A percentile compares a stretch with the other conserved stretches of the same genome.
Conservation (phyloP, 2,888 invertebrate species). For the Nowickia ferox region DNA sequence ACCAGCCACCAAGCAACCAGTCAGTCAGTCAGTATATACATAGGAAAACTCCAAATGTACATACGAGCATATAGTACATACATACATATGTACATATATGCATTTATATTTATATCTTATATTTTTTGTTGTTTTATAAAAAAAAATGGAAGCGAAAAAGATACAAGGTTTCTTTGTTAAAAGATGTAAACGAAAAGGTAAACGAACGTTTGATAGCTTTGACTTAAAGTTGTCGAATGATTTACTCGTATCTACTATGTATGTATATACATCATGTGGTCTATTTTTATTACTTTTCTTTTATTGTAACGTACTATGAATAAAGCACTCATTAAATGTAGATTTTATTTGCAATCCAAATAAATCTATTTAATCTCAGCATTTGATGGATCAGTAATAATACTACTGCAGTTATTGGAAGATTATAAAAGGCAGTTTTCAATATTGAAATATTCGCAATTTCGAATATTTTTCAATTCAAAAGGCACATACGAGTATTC, state of each 20-base stretch:
- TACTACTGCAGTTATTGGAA: too few species aligned
- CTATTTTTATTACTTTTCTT: constrained; percentile 4
- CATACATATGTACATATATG: not conserved
- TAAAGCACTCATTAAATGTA: not conserved
- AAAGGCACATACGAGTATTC: too few species aligned
- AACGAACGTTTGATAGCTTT: constrained; percentile 72
- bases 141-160: constrained; percentile 18
- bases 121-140: constrained; percentile 23
- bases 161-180: constrained; percentile 38
- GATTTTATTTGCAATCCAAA: constrained; percentile 8
- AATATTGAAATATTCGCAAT: too few species aligned
- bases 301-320: too few species aligned
- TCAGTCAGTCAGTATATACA: not conserved
- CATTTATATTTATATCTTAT: constrained; percentile 13
- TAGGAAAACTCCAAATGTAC: constrained; percentile 59
- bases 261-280: constrained; percentile 49
- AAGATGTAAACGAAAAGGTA: constrained; percentile 72
- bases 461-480: too few species aligned
- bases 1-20: constrained; percentile 7
- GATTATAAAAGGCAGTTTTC: too few species aligned
- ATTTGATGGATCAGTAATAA: not conserved
- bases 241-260: constrained; percentile 59
- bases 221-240: constrained; percentile 66
- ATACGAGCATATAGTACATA: not conserved
- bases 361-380: not conserved